Percentiles rank a stretch among this genome's conserved stretches.
These are phyloP conservation scores for Pachyrhynchus sulphureomaculatus DNA, from an alignment of 1,140 invertebrate genomes.

Conservation along the genomic window DNA sequence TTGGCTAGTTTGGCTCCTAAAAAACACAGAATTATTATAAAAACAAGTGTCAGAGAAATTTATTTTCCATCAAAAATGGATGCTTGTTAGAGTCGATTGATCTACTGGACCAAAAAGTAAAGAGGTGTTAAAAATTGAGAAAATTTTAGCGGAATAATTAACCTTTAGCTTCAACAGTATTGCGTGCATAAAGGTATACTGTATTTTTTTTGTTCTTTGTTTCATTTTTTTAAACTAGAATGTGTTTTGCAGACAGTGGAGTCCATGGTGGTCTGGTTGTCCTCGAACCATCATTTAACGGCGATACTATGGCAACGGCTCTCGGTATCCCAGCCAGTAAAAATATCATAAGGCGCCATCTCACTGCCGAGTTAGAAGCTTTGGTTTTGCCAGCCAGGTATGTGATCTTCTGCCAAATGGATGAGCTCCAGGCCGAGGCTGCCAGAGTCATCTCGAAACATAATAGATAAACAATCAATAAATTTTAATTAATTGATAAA, in stretches of 20 bases:
- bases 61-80: too few relatives aligned
- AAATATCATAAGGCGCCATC: slow-evolving; percentile 88
- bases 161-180: too few relatives aligned
- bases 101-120: too few relatives aligned
- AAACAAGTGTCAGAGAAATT: too few relatives aligned
- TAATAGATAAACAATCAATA: slow-evolving; percentile 37
- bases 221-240: not conserved
- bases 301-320: slow-evolving; percentile 91
- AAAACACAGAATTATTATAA: too few relatives aligned
- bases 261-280: slow-evolving; percentile 92
- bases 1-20: too few relatives aligned
- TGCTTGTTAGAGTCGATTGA: too few relatives aligned
- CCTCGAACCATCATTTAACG: slow-evolving; percentile 88
- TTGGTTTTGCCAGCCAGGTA: slow-evolving; percentile 90
- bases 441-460: slow-evolving; percentile 52
- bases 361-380: slow-evolving; percentile 85
- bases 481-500: too few relatives aligned
- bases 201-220: not conserved
- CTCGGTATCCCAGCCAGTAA: slow-evolving; percentile 90
- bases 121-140: too few relatives aligned
- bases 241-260: slow-evolving; percentile 71
- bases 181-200: too few relatives aligned
- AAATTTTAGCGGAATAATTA: too few relatives aligned
- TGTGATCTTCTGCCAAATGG: slow-evolving; percentile 75
- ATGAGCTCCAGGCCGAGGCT: slow-evolving; percentile 69